phyloP scores from a whole-genome alignment of 2,888 invertebrate genomes.

The Dermolepida albohirtum region DNA sequence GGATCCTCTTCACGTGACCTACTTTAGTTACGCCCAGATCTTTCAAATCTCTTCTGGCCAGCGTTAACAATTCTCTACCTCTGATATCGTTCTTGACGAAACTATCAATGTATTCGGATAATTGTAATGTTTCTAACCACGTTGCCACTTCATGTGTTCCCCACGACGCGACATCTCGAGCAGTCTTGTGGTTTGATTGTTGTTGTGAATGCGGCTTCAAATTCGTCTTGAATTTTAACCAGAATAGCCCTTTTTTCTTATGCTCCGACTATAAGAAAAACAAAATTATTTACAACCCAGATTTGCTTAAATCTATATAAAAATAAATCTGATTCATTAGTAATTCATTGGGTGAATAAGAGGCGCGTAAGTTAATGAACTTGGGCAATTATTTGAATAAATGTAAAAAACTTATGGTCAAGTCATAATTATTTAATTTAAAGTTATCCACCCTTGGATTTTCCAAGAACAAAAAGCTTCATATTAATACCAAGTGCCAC shows the following conservation, averaged over 20 bases:
- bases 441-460: too few relatives aligned
- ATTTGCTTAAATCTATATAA: too few relatives aligned
- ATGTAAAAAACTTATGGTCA: too few relatives aligned
- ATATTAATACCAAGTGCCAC: too few relatives aligned
- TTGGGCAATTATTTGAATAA: too few relatives aligned
- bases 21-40: slow-evolving; percentile 95
- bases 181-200: slow-evolving; percentile 63
- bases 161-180: slow-evolving; percentile 75
- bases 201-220: slow-evolving; percentile 64
- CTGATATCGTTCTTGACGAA: slow-evolving; percentile 93
- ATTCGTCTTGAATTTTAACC: slow-evolving; percentile 73
- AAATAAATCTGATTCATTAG: neutral
- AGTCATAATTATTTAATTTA: too few relatives aligned
- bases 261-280: slow-evolving; percentile 63
- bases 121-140: slow-evolving; percentile 90
- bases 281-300: neutral
- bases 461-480: too few relatives aligned
- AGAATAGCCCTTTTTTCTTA: slow-evolving; percentile 74
- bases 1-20: slow-evolving; percentile 94
- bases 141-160: slow-evolving; percentile 88
- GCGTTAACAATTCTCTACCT: slow-evolving; percentile 86
- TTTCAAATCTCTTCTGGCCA: slow-evolving; percentile 88
- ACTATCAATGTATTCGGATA: slow-evolving; percentile 91
- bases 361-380: too few relatives aligned
- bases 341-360: too few relatives aligned